Percentiles rank a stretch among this genome's conserved stretches.
Conservation (phyloP, 2,797 vertebrate genomes). For the Australoheros facetus region DNA sequence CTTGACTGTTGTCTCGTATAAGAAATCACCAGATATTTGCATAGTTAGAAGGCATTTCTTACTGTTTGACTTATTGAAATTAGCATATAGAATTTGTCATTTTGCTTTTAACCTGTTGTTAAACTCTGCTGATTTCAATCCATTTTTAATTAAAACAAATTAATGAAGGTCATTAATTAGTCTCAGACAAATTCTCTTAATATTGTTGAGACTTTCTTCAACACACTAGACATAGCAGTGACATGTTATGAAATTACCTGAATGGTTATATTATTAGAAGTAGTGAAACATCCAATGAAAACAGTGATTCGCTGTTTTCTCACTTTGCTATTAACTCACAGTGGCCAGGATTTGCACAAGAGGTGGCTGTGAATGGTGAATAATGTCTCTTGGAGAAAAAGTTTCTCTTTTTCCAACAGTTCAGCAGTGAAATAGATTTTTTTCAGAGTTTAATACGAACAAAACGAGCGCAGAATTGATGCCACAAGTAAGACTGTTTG, state of each 20-base stretch:
- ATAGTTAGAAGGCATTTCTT: not conserved
- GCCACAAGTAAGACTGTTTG: slow-evolving; percentile 23
- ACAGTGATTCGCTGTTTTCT: not conserved
- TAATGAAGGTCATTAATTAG: not conserved
- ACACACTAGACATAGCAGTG: not conserved
- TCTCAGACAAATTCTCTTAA: not conserved
- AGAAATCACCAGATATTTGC: not conserved
- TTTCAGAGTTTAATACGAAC: slow-evolving; percentile 3
- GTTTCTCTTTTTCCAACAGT: not conserved
- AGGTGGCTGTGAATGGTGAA: not conserved
- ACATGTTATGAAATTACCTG: not conserved
- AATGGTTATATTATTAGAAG: not conserved
- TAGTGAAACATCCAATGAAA: not conserved
- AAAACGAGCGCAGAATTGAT: slow-evolving; percentile 5
- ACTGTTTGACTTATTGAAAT: not conserved
- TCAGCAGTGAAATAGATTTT: not conserved
- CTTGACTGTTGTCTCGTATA: not conserved
- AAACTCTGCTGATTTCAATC: not conserved
- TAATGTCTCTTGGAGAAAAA: not conserved
- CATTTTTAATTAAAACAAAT: not conserved
- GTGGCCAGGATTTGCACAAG: not conserved
- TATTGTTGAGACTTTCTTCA: not conserved
- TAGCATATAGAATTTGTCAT: not conserved
- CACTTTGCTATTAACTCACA: not conserved
- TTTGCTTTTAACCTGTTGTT: not conserved